phyloP scores from a whole-genome alignment of 2,888 invertebrate genomes.

The Autographa pulchrina region DNA sequence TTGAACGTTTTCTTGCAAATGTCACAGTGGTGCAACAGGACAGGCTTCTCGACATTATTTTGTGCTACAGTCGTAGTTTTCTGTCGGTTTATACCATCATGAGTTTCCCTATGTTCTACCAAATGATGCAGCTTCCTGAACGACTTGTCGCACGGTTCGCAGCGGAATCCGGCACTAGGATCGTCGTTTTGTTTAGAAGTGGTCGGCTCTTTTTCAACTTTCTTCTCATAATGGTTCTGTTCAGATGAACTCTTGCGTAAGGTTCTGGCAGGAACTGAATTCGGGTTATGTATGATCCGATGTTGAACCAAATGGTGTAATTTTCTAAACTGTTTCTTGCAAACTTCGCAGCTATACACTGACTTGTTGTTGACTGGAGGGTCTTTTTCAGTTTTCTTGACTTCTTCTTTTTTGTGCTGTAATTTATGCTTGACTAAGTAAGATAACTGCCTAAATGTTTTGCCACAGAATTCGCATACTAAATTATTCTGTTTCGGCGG shows the following conservation, averaged over 20 bases:
- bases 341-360: constrained; percentile 83
- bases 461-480: constrained; percentile 84
- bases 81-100: constrained; percentile 82
- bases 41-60: constrained; percentile 63
- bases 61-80: constrained; percentile 61
- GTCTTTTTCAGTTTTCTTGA: constrained; percentile 67
- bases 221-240: constrained; percentile 67
- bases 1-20: constrained; percentile 85
- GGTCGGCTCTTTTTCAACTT: constrained; percentile 65
- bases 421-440: constrained; percentile 83
- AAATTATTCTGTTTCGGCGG: constrained; percentile 65
- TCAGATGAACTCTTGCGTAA: constrained; percentile 80
- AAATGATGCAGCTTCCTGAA: constrained; percentile 87
- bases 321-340: constrained; percentile 85
- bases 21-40: constrained; percentile 77
- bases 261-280: constrained; percentile 63
- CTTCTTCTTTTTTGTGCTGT: constrained; percentile 77
- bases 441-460: constrained; percentile 84
- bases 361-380: constrained; percentile 62
- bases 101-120: constrained; percentile 86
- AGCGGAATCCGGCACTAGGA: constrained; percentile 82
- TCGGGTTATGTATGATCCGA: constrained; percentile 80
- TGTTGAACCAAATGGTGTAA: constrained; percentile 86
- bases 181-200: constrained; percentile 74
- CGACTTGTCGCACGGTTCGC: constrained; percentile 87